phyloP scores from a whole-genome alignment of 53 echinoderm and acorn worm genomes.

The Temnopleurus reevesii region DNA sequence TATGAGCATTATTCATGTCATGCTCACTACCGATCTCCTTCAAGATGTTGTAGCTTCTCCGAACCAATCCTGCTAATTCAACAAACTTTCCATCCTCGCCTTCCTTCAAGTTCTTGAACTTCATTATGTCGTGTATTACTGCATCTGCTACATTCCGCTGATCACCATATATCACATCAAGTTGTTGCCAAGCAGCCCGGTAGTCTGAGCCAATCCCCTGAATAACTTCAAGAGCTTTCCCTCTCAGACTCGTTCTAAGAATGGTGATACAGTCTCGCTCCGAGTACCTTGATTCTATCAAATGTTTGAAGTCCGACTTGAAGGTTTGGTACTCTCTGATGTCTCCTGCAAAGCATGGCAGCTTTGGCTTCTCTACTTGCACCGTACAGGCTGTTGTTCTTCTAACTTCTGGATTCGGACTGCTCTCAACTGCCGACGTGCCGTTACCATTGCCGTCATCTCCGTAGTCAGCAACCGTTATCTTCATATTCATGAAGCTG shows the following conservation, averaged over 20 bases:
- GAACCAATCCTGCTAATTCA: conserved; percentile 42
- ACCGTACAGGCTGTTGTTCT: background rate
- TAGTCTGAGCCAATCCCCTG: conserved; percentile 21
- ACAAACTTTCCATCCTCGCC: conserved; percentile 57
- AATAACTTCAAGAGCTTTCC: background rate
- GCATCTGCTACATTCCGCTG: conserved; percentile 61
- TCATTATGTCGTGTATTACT: conserved; percentile 48
- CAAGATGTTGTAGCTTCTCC: conserved; percentile 46
- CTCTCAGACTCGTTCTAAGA: background rate
- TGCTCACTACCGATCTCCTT: conserved; percentile 48
- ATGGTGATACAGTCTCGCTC: background rate
- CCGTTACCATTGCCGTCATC: background rate
- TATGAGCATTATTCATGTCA: conserved; percentile 54
- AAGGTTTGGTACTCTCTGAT: conserved; percentile 53
- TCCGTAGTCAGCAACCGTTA: background rate
- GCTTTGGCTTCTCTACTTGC: conserved; percentile 56
- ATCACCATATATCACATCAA: conserved; percentile 64
- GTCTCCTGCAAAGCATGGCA: conserved; percentile 55
- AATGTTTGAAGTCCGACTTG: conserved; percentile 49
- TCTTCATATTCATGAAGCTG: background rate
- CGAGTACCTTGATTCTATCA: conserved; percentile 33
- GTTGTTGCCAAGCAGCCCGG: conserved; percentile 53
- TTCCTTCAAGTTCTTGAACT: conserved; percentile 43
- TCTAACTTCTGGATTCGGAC: background rate
- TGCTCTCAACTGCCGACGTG: background rate